These are phyloP conservation scores for Micromussa lordhowensis DNA, from an alignment of 92 coral and sea anemone genomes.

Conservation along the genomic window DNA sequence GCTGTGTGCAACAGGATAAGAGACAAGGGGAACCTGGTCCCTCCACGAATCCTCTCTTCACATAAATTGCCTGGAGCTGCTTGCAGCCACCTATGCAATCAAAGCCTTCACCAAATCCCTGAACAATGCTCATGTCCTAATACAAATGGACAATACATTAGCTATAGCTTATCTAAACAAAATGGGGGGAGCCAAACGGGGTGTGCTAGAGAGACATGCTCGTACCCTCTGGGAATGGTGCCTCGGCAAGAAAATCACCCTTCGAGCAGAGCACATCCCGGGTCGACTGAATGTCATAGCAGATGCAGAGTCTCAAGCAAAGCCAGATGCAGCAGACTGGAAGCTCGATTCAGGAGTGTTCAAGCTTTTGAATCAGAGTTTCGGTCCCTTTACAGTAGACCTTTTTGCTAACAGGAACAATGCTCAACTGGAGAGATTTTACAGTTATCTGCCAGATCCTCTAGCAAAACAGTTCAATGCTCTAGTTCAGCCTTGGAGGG, in stretches of 20 bases:
- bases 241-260: constrained; percentile 13
- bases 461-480: constrained; percentile 42
- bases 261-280: constrained; percentile 27
- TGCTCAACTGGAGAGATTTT: constrained; percentile 39
- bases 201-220: constrained; percentile 24
- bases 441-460: constrained; percentile 53
- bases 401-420: constrained; percentile 58
- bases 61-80: constrained; percentile 54
- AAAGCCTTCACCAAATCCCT: constrained; percentile 55
- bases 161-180: constrained; percentile 43
- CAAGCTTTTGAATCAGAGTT: constrained; percentile 10
- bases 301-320: constrained; percentile 33
- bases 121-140: constrained; percentile 17
- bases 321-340: constrained; percentile 52
- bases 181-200: constrained; percentile 34
- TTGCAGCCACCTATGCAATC: constrained; percentile 56
- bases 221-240: constrained; percentile 23
- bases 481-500: constrained; percentile 30
- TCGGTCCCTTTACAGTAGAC: constrained; percentile 37
- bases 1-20: constrained; percentile 41
- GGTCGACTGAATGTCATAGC: constrained; percentile 32
- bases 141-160: constrained; percentile 46
- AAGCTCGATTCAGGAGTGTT: constrained; percentile 29
- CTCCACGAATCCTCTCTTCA: constrained; percentile 32
- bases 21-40: constrained; percentile 46